Conservation (phyloP, 2,888 invertebrate species). For the Dascillus cervinus region DNA sequence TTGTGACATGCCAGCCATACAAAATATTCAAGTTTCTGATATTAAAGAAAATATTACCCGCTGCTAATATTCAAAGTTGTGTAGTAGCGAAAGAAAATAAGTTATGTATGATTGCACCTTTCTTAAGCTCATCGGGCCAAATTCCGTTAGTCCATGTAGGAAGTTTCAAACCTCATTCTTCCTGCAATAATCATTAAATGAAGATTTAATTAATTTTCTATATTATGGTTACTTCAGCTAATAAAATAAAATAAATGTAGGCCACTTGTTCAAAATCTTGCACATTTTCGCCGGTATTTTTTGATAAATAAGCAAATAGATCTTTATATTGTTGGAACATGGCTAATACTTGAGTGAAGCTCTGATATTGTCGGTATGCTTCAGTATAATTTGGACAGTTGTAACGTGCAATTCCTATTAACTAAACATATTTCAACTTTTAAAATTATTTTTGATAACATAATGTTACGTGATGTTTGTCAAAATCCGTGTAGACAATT, state of each 20-base stretch:
- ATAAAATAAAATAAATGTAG: constrained; percentile 6
- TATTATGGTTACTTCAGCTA: constrained; percentile 8
- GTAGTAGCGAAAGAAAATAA: constrained; percentile 5
- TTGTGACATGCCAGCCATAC: too few species aligned
- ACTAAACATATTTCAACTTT: too few species aligned
- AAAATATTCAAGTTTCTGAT: too few species aligned
- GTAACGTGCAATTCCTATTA: constrained; percentile 23
- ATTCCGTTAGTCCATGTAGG: constrained; percentile 7
- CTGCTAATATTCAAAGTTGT: constrained; percentile 6
- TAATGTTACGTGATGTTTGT: too few species aligned
- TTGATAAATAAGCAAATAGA: constrained; percentile 16
- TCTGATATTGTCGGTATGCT: constrained; percentile 18
- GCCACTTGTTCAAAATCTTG: constrained; percentile 2
- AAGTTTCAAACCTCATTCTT: constrained; percentile 6
- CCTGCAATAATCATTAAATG: constrained; percentile 2
- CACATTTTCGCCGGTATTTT: constrained; percentile 5
- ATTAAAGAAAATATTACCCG: constrained; percentile 9
- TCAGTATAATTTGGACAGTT: constrained; percentile 24
- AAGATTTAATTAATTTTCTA: too few species aligned
- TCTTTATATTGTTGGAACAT: constrained; percentile 14
- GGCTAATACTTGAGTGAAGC: not conserved
- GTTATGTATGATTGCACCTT: constrained; percentile 7
- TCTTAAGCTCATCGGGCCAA: constrained; percentile 10
- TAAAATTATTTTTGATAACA: not conserved
- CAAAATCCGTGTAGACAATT: too few species aligned